Conservation (phyloP, 37 sponge, comb jelly and placozoan species). For the Cliona cf. orientalis region DNA sequence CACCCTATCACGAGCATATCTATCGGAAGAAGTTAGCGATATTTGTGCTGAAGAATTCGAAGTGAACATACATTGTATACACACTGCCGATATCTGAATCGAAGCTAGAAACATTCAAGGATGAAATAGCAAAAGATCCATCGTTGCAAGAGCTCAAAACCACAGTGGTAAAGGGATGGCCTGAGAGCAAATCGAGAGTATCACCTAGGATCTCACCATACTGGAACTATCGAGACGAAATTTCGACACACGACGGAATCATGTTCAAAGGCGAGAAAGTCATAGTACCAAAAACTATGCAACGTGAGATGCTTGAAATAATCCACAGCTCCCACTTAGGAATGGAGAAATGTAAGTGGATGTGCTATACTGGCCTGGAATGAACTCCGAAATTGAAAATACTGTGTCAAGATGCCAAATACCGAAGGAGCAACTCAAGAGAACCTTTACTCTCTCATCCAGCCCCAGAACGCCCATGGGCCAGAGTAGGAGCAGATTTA, state of each 20-base stretch:
- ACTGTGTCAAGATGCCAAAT: not conserved
- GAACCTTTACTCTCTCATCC: not conserved
- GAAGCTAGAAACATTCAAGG: too few species aligned
- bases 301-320: not conserved
- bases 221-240: constrained; percentile 2
- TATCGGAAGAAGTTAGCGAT: too few species aligned
- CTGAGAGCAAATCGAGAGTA: not conserved
- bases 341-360: not conserved
- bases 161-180: too few species aligned
- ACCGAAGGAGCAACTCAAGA: not conserved
- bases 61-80: too few species aligned
- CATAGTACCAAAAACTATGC: constrained; percentile 16
- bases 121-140: too few species aligned
- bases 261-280: constrained; percentile 9
- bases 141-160: too few species aligned
- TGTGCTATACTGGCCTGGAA: not conserved
- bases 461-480: constrained; percentile 21
- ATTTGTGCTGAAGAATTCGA: too few species aligned
- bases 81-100: too few species aligned
- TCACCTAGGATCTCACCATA: not conserved
- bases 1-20: too few species aligned
- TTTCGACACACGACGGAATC: not conserved
- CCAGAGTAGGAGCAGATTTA: constrained; percentile 27
- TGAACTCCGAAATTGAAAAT: not conserved
- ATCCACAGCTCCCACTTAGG: not conserved